Evolutionary conservation across 2,888 invertebrate species (phyloP).

Genomic region (Himalopsyche kuldschensis): DNA sequence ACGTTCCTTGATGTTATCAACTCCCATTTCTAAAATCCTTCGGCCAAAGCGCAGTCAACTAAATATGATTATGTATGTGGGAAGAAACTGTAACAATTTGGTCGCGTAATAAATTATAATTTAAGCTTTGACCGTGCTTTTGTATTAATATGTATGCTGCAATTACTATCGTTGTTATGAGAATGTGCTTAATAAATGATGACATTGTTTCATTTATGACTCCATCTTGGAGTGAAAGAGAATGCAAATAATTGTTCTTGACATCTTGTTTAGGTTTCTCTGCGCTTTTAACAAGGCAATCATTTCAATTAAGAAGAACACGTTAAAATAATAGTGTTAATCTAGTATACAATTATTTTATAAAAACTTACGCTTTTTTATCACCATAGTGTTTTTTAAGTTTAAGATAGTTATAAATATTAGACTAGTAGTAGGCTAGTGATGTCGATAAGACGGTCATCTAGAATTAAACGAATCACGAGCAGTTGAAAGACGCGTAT

Average conservation of each 20-base stretch:
- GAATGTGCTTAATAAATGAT: not conserved
- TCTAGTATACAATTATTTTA: too few species aligned
- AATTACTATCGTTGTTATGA: not conserved
- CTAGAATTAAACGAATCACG: too few species aligned
- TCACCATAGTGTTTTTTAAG: too few species aligned
- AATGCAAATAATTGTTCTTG: not conserved
- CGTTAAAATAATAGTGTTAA: too few species aligned
- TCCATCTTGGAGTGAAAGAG: not conserved
- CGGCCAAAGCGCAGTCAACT: not conserved
- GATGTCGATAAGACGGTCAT: too few species aligned
- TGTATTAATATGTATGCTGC: not conserved
- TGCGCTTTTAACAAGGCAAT: not conserved
- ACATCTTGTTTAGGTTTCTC: not conserved
- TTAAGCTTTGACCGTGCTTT: not conserved
- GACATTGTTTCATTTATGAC: not conserved
- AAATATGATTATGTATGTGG: not conserved
- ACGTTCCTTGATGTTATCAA: not conserved
- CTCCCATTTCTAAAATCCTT: not conserved
- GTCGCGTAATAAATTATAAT: not conserved
- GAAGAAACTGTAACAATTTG: not conserved
- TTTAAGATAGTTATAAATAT: too few species aligned
- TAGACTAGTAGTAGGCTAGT: too few species aligned
- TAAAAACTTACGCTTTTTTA: too few species aligned
- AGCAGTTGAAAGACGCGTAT: too few species aligned
- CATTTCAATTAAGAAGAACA: too few species aligned